Percentiles rank a stretch among this genome's conserved stretches.
Evolutionary conservation across 2,888 invertebrate genomes (phyloP).

Genomic region (Timandra comae): DNA sequence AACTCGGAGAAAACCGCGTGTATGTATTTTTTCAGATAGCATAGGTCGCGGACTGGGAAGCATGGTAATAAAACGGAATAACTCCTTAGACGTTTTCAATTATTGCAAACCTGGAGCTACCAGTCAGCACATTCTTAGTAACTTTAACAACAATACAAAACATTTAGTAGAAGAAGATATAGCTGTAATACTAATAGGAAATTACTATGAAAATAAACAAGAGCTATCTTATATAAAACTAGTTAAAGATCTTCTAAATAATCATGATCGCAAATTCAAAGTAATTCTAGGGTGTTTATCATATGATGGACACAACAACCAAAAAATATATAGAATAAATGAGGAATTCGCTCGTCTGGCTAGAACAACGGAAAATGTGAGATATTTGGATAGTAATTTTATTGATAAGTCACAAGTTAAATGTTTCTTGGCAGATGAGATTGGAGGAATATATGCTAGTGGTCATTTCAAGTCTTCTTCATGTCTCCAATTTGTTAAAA

Average conservation of each 20-base stretch:
- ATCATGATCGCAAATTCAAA: background rate
- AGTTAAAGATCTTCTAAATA: background rate
- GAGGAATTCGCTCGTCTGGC: background rate
- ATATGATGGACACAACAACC: background rate
- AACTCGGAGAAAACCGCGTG: background rate
- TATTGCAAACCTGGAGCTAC: conserved; percentile 1
- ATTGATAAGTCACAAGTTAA: background rate
- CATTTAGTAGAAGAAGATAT: background rate
- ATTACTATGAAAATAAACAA: background rate
- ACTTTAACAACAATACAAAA: background rate
- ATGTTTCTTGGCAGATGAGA: background rate
- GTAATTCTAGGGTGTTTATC: background rate
- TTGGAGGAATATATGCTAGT: background rate
- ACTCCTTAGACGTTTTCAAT: background rate
- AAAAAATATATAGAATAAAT: background rate
- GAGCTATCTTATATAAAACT: background rate
- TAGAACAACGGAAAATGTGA: background rate
- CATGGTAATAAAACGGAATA: background rate
- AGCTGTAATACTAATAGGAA: background rate
- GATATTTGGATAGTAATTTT: background rate
- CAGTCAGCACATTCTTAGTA: background rate
- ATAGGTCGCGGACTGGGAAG: background rate
- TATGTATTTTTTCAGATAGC: background rate
- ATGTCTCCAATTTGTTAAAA: background rate
- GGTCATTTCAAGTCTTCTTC: background rate